These are phyloP conservation scores for Anolis sagrei DNA, from an alignment of 2,113 vertebrate genomes.

Conservation along the genomic window DNA sequence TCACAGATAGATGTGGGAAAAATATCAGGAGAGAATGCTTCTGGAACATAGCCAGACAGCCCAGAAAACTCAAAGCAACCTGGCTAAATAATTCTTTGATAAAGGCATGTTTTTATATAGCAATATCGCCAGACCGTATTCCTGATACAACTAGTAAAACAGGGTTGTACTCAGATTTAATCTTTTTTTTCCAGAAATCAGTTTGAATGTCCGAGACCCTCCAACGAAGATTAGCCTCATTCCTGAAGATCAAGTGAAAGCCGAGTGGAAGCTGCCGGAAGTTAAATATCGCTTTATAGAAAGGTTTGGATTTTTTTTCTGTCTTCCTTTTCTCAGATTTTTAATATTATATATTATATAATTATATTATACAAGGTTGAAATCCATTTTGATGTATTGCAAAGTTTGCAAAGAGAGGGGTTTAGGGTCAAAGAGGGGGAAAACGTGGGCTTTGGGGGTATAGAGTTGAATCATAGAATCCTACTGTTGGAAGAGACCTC, in stretches of 20 bases:
- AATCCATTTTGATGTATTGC: neutral
- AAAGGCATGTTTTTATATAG: neutral
- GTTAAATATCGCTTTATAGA: conserved; percentile 83
- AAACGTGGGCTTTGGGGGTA: neutral
- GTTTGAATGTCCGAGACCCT: conserved; percentile 84
- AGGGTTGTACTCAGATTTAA: conserved; percentile 20
- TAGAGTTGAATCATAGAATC: too few relatives aligned
- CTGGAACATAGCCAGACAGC: too few relatives aligned
- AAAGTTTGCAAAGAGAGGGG: neutral
- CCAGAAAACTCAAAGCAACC: too few relatives aligned
- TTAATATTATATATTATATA: too few relatives aligned
- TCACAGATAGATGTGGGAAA: too few relatives aligned
- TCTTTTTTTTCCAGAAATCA: conserved; percentile 81
- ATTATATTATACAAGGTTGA: neutral
- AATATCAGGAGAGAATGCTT: too few relatives aligned
- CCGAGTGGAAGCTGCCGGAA: conserved; percentile 88
- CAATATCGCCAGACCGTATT: neutral
- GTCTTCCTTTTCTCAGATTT: neutral
- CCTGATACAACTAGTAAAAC: neutral
- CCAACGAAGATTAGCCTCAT: conserved; percentile 83
- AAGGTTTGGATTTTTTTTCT: conserved; percentile 75
- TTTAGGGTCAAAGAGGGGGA: too few relatives aligned
- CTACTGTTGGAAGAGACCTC: too few relatives aligned
- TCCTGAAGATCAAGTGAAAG: conserved; percentile 81
- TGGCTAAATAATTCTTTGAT: neutral